Conservation (phyloP, 2,113 vertebrate genomes). For the Trochalopteron elliotii region DNA sequence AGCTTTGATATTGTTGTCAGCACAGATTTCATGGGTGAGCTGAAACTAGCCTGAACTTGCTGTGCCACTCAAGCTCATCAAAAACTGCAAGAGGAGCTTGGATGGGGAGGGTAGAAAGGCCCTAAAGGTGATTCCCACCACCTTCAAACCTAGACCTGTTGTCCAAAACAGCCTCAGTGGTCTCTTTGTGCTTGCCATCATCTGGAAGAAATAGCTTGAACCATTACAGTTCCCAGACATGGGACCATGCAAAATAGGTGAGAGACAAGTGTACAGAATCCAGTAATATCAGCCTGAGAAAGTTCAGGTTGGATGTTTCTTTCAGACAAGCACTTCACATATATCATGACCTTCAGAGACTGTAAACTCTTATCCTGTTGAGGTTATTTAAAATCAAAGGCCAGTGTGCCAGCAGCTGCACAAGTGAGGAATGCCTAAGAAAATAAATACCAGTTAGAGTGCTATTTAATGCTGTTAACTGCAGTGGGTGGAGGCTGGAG, state of each 20-base stretch:
- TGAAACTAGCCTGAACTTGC: constrained; percentile 41
- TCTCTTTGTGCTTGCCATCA: constrained; percentile 24
- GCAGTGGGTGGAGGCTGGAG: constrained; percentile 69
- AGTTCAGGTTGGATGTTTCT: constrained; percentile 25
- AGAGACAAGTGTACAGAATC: background rate
- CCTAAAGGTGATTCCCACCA: background rate
- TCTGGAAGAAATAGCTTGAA: constrained; percentile 56
- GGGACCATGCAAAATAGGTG: background rate
- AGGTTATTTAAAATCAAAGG: constrained; percentile 76
- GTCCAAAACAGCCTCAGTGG: constrained; percentile 12
- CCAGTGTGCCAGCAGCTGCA: constrained; percentile 60
- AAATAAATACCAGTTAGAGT: constrained; percentile 77
- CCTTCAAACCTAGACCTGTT: background rate
- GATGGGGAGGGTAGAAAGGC: background rate
- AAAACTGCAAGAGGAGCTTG: background rate
- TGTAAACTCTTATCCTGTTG: constrained; percentile 51
- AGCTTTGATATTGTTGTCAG: constrained; percentile 51
- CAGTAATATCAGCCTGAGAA: background rate
- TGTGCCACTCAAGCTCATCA: constrained; percentile 39
- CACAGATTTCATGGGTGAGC: constrained; percentile 44
- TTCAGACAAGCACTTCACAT: constrained; percentile 30
- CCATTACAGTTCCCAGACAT: background rate
- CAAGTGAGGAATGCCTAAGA: constrained; percentile 72
- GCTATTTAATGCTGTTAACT: constrained; percentile 70
- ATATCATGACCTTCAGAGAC: constrained; percentile 54